A percentile compares a stretch with the other conserved stretches of the same genome.
Conservation (phyloP, 1,140 invertebrate genomes). For the Cydia amplana region DNA sequence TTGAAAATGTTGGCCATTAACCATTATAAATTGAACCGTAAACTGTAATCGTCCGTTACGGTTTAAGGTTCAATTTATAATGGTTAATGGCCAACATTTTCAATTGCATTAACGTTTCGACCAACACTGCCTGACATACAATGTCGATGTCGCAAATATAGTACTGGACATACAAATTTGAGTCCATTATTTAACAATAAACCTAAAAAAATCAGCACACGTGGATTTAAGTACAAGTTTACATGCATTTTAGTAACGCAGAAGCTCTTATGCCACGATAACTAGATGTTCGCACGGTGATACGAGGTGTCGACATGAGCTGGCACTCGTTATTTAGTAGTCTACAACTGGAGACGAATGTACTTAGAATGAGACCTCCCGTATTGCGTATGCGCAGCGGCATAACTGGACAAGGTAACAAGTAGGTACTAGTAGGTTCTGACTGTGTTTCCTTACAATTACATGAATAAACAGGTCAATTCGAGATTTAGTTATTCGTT, state of each 20-base stretch:
- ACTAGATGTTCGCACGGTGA: not conserved
- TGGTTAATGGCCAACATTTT: too few relatives aligned
- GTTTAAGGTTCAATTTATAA: too few relatives aligned
- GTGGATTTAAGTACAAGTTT: not conserved
- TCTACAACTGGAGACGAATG: not conserved
- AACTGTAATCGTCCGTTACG: too few relatives aligned
- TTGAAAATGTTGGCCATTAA: too few relatives aligned
- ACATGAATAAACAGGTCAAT: not conserved
- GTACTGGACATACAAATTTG: too few relatives aligned
- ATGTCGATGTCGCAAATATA: too few relatives aligned
- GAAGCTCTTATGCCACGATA: not conserved
- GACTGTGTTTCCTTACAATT: not conserved
- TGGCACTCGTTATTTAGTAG: not conserved
- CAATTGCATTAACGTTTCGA: too few relatives aligned
- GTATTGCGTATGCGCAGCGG: not conserved
- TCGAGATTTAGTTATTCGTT: too few relatives aligned
- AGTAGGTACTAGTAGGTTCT: not conserved
- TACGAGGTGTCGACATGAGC: not conserved
- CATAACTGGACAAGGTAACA: not conserved
- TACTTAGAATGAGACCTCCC: slow-evolving; percentile 1
- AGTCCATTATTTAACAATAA: too few relatives aligned
- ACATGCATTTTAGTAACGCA: not conserved
- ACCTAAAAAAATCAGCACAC: too few relatives aligned
- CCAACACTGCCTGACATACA: too few relatives aligned
- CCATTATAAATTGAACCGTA: too few relatives aligned